Conservation (phyloP, 2,113 vertebrate species). For the Vulpes vulpes region DNA sequence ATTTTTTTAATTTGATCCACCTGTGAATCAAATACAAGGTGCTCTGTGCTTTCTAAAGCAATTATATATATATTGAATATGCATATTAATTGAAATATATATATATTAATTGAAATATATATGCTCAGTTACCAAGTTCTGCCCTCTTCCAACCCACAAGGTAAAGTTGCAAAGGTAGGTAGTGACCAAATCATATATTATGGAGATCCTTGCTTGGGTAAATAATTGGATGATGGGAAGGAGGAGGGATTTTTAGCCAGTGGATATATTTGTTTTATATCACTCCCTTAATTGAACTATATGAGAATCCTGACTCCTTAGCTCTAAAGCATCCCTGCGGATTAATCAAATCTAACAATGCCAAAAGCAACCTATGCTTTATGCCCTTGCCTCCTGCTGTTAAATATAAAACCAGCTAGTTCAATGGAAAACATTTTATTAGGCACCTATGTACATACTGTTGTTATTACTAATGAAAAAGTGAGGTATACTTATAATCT, state of each 20-base stretch:
- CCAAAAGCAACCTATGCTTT: not conserved
- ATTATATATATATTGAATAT: constrained; percentile 66
- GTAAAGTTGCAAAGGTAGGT: constrained; percentile 65
- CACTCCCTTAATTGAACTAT: constrained; percentile 78
- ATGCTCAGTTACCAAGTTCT: constrained; percentile 43
- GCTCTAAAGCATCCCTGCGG: not conserved
- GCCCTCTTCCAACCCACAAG: constrained; percentile 65
- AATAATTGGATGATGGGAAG: constrained; percentile 63
- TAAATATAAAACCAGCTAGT: constrained; percentile 29
- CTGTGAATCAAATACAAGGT: constrained; percentile 78
- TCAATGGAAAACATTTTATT: not conserved
- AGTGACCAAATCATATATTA: constrained; percentile 64
- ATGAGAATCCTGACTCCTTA: constrained; percentile 38
- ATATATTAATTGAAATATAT: constrained; percentile 69
- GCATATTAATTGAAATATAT: not conserved
- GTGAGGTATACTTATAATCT: not conserved
- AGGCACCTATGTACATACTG: not conserved
- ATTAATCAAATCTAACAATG: constrained; percentile 63
- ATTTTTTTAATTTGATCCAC: constrained; percentile 74
- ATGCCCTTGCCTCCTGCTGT: not conserved
- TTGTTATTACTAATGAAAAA: not conserved
- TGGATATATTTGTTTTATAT: constrained; percentile 74
- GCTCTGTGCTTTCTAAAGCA: constrained; percentile 75
- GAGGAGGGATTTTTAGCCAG: constrained; percentile 47
- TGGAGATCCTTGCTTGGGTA: constrained; percentile 69